Base-by-base conservation (phyloP, 2,113 vertebrate species). In the Pontoporia blainvillei region DNA sequence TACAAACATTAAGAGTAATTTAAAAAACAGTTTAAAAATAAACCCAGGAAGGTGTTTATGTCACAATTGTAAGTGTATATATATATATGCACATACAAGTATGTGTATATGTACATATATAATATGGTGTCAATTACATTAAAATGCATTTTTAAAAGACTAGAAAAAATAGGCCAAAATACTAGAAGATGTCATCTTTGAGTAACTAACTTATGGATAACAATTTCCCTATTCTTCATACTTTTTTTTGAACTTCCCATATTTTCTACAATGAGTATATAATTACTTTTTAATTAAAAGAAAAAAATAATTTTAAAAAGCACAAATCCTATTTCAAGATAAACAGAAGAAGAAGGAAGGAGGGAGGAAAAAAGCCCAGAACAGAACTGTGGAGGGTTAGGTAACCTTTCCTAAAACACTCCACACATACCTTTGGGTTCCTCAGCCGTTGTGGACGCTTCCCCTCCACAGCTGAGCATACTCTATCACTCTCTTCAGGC, bases 391-490 rank as follows among this genome's bases (percentile, higher is more conserved):
- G 36, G 34, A 90, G 13, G 36, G 21, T 44, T 27, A 86, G 81
- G 20, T 2, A 59, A 81, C 61, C 57, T 67, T 83, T 29, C 84
- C 59, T 39, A 8, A 71, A 90, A 62, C 14, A 59, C 15, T 34
- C 27, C n/a, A 29, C 13, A 91, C 98, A 94, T 97, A 99, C 99
- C 98, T 98, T 98, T 89, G 95, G 62, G 46, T 97, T 98, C 96
- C 92, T 97, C 67, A 91, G 97, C 78, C 79, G 97, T 95, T 92
- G 75, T 92, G 57, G 36, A 61, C 12, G 21, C 67, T 91, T 97
- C 25, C 67, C 41, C 34, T 76, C 46, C 84, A n/a, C 21, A 83
- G 36, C 1, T 31, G 87, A 73, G 36, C 14, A 31, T 20, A 36
- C 14, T 49, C 85, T 88, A 44, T 27, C 64, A 34, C 39, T 79